A percentile compares a stretch with the other conserved stretches of the same genome.
Evolutionary conservation across 2,113 vertebrate species (phyloP).

Genomic region (Colaptes auratus): DNA sequence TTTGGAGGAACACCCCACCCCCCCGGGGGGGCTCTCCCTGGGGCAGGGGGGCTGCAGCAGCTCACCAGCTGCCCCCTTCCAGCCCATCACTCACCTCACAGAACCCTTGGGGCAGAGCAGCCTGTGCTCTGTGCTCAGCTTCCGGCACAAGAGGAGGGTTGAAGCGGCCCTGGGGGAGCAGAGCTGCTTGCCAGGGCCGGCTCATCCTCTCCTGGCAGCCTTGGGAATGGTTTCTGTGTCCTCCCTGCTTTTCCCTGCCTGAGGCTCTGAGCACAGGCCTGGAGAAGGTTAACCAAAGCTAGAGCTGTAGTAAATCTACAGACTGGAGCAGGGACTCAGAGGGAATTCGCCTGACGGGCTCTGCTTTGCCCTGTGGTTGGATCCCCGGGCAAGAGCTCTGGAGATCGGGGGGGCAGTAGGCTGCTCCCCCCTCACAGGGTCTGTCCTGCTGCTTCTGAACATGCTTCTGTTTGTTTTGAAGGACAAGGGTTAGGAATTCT

Average conservation of each 20-base stretch:
- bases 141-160: neutral
- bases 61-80: neutral
- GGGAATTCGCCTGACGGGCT: neutral
- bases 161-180: fast-evolving
- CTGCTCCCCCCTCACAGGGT: neutral
- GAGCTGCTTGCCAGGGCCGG: fast-evolving
- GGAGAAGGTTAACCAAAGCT: neutral
- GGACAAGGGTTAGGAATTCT: neutral
- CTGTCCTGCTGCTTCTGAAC: neutral
- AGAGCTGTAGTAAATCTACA: fast-evolving
- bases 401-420: neutral
- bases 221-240: fast-evolving
- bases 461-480: neutral
- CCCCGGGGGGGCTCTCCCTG: neutral
- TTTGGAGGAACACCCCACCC: neutral
- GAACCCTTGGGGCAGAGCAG: neutral
- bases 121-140: fast-evolving
- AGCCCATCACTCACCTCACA: neutral
- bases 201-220: neutral
- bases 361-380: neutral
- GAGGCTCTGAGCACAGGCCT: neutral
- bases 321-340: neutral
- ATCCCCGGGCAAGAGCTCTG: neutral
- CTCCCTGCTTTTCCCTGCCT: neutral
- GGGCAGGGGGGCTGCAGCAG: neutral